phyloP scores from a whole-genome alignment of 92 coral and sea anemone species.

The Porites evermanni region DNA sequence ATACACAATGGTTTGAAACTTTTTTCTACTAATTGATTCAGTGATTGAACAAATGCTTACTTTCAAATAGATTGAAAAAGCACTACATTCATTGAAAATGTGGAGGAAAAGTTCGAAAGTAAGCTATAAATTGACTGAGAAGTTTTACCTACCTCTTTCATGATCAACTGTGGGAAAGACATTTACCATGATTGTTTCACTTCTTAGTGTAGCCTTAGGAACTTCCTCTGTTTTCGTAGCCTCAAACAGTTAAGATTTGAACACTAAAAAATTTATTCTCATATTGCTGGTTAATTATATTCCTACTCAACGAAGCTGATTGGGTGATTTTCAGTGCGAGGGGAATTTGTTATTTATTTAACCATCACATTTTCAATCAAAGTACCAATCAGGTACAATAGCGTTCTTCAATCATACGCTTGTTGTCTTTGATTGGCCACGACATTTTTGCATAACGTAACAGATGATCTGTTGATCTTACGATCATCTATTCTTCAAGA shows the following conservation, averaged over 20 bases:
- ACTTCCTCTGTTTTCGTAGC: constrained; percentile 1
- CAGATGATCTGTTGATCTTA: constrained; percentile 31
- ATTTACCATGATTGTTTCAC: too few relatives aligned
- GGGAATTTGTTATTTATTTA: constrained; percentile 30
- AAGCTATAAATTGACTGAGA: not conserved
- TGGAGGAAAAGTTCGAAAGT: constrained; percentile 3
- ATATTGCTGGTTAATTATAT: constrained; percentile 25
- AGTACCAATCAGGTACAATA: constrained; percentile 8
- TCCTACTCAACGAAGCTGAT: constrained; percentile 3
- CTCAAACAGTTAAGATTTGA: not conserved
- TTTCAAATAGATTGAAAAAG: not conserved
- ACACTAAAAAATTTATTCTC: constrained; percentile 34
- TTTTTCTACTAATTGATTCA: not conserved
- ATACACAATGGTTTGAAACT: constrained; percentile 74
- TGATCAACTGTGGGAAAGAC: not conserved
- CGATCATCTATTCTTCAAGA: not conserved
- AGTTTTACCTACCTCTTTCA: constrained; percentile 19
- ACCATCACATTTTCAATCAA: not conserved
- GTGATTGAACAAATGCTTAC: not conserved
- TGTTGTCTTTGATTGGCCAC: constrained; percentile 22
- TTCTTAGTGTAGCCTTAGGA: not conserved
- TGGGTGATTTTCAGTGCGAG: constrained; percentile 19
- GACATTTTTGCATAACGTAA: constrained; percentile 5
- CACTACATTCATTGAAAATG: not conserved
- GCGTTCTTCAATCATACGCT: not conserved